Evolutionary conservation across 1,140 invertebrate species (phyloP), one percentile per base, ranked within the genome.

Genomic region (Contarinia nasturtii): DNA sequence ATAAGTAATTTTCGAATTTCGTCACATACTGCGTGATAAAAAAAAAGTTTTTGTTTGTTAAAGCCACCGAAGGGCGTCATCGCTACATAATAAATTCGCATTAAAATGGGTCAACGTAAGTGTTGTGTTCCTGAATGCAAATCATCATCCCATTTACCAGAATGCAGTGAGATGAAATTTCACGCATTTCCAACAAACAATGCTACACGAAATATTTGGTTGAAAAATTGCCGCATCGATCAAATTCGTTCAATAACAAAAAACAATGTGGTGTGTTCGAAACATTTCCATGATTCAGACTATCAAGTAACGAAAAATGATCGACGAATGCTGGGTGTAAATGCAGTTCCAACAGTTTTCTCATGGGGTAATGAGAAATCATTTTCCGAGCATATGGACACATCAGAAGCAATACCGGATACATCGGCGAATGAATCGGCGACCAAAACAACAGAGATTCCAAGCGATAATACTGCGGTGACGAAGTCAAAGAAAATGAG

Each of bases 251-350:
- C 67, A 50, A 67, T 67, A 21, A 67, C 67, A 19, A 69, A 75
- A 59, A 67, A 70, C 46, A 67, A 71, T 34, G 67, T 73, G 51
- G 67, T 77, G 4, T 79, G 76, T 50, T 76, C 76, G 4, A 64
- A 70, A 46, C 75, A 79, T 55, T 79, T 79, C 52, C 63, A 71
- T 42, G 62, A 67, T n/a, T 64, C 67, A 1, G 75, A 79, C 56
- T 79, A 77, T 55, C 72, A 75, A 54, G 64, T 64, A 42, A 69
- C 70, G 11, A 72, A 72, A 53, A 68, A 70, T 50, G 69, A 70
- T 34, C 75, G 75, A 51, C 73, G 72, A 52, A 55, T 77, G 21
- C 64, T 67, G 21, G 72, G 74, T 52, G 50, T 50, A 46, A 57
- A 57, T n/a, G 60, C 65, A 2, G 61, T 65, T 45, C 65, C 65